Evolutionary conservation across 2,888 invertebrate species (phyloP).

Genomic region (Melolontha melolontha): DNA sequence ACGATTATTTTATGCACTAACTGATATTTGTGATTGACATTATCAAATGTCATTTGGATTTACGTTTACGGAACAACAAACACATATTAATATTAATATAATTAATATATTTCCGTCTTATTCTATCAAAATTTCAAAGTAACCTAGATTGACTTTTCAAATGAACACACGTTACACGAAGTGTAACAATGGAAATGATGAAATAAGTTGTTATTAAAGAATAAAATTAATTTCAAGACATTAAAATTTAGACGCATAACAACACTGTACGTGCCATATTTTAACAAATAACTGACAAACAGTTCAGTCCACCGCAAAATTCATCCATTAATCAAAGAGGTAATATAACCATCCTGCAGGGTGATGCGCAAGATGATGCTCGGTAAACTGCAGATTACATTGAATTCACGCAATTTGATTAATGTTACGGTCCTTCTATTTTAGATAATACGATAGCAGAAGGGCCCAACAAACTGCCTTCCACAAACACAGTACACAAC

Average conservation of each 20-base stretch:
- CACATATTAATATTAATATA: too few species aligned
- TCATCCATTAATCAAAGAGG: slow-evolving; percentile 54
- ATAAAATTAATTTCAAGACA: slow-evolving; percentile 16
- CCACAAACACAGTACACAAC: slow-evolving; percentile 48
- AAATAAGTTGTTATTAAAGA: not conserved
- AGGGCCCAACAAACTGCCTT: slow-evolving; percentile 47
- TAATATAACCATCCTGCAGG: slow-evolving; percentile 56
- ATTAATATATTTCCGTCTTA: too few species aligned
- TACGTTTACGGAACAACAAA: too few species aligned
- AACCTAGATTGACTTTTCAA: too few species aligned
- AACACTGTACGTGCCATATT: slow-evolving; percentile 38
- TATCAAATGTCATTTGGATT: too few species aligned
- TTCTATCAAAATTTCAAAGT: too few species aligned
- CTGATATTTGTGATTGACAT: too few species aligned
- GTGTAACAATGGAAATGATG: too few species aligned
- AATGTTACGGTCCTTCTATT: slow-evolving; percentile 55
- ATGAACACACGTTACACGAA: too few species aligned
- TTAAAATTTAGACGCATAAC: slow-evolving; percentile 18
- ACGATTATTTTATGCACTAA: too few species aligned
- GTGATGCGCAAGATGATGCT: slow-evolving; percentile 56
- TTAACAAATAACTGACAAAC: slow-evolving; percentile 54
- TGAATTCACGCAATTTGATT: slow-evolving; percentile 59
- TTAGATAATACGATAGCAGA: slow-evolving; percentile 51
- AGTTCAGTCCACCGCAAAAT: slow-evolving; percentile 50
- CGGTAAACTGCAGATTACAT: slow-evolving; percentile 57